These are phyloP conservation scores for Myathropa florea DNA, from an alignment of 2,888 invertebrate species.

Conservation along the genomic window DNA sequence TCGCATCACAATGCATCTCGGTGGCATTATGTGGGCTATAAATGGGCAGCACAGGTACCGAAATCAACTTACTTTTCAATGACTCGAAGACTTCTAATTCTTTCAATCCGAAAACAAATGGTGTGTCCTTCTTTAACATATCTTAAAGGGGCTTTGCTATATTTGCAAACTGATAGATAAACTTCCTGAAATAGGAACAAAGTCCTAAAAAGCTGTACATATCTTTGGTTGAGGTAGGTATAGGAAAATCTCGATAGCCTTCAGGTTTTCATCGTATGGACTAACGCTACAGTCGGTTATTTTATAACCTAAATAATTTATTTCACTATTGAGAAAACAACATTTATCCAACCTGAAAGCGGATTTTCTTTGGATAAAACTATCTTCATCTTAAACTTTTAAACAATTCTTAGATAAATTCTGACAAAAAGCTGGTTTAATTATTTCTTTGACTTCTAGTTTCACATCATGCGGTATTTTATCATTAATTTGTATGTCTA, in stretches of 20 bases:
- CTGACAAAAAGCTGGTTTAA: background rate
- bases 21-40: slow-evolving; percentile 61
- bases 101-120: background rate
- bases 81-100: background rate
- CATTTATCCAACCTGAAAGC: slow-evolving; percentile 37
- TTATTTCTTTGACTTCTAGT: background rate
- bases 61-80: background rate
- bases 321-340: background rate
- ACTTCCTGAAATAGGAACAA: slow-evolving; percentile 67
- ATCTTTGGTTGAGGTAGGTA: slow-evolving; percentile 43
- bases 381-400: slow-evolving; percentile 44
- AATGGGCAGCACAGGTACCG: background rate
- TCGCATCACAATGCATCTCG: slow-evolving; percentile 74
- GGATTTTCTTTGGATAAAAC: slow-evolving; percentile 34
- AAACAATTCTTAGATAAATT: background rate
- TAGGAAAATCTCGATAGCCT: background rate
- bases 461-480: background rate
- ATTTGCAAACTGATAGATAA: slow-evolving; percentile 71
- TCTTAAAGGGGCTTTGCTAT: background rate
- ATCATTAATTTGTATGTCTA: background rate
- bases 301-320: slow-evolving; percentile 21
- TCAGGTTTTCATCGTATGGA: background rate
- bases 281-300: background rate
- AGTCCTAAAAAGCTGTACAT: slow-evolving; percentile 60
- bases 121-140: background rate